Percentiles rank a stretch among this genome's conserved stretches.
Evolutionary conservation across 2,888 invertebrate genomes (phyloP).

Genomic region (Gisinianus flammeolus): DNA sequence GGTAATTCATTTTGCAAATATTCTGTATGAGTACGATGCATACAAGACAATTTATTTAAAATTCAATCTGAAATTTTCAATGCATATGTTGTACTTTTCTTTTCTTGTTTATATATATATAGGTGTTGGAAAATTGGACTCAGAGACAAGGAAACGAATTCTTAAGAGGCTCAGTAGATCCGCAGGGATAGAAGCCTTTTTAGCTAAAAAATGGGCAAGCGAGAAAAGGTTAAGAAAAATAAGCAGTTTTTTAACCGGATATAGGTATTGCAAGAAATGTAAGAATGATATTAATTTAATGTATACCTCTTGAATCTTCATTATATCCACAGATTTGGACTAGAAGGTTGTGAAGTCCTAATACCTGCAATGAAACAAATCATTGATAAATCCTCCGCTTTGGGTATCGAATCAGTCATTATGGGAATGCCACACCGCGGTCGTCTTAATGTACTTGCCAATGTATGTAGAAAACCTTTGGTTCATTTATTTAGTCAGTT

Average conservation of each 20-base stretch:
- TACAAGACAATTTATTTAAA: no score
- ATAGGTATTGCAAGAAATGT: no score
- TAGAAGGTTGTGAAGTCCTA: slow-evolving; percentile 98
- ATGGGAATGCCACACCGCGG: slow-evolving; percentile 91
- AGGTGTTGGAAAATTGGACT: slow-evolving; percentile 79
- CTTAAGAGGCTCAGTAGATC: slow-evolving; percentile 94
- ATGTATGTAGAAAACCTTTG: slow-evolving; percentile 88
- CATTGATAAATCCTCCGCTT: slow-evolving; percentile 92
- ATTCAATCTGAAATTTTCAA: no score
- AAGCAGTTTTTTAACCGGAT: neutral
- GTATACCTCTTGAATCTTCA: neutral
- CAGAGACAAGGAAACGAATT: slow-evolving; percentile 90
- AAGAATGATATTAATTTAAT: no score
- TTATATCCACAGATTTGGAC: slow-evolving; percentile 73
- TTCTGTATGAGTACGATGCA: no score
- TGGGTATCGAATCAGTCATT: slow-evolving; percentile 95
- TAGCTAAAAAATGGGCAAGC: slow-evolving; percentile 98
- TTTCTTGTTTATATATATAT: no score
- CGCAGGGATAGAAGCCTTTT: slow-evolving; percentile 92
- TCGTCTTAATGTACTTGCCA: slow-evolving; percentile 86
- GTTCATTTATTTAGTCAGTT: slow-evolving; percentile 91
- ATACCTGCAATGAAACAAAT: slow-evolving; percentile 99
- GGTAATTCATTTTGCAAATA: no score
- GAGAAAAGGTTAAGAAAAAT: slow-evolving; percentile 76
- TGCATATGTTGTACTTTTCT: no score